Base-by-base conservation (phyloP, 2,797 vertebrate species). In the Acrossocheilus wenchowensis region DNA sequence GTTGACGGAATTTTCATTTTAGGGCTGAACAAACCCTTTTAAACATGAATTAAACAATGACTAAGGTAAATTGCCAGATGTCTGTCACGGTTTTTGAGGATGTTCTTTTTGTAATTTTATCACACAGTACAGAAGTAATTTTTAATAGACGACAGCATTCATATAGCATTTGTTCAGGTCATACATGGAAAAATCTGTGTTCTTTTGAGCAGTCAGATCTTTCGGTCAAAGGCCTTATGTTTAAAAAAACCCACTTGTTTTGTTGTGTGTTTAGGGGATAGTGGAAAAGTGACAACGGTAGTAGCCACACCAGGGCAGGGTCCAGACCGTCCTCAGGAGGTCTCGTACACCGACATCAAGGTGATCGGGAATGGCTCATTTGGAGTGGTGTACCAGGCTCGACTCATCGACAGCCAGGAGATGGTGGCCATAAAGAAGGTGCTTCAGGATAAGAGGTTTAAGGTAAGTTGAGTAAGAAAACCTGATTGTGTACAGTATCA, bases 391-490 rank as follows among this genome's bases (percentile, higher is more conserved):
- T 98, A 98, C 92, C 97, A 98, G 93, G 97, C 97, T 26, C 95
- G 97, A 48, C 95, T 98, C 90, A 96, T 96, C 23, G 97, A 97
- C 92, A 96, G 96, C 26, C 97, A 97, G 88, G 97, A 98, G 91
- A 96, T 98, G 95, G 97, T 98, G 90, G 97, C 97, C 50, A 98
- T 98, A 92, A 98, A 98, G 94, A 98, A 98, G 90, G 97, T 98
- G 90, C 95, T 98, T 84, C 97, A 98, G 94, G 97, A 98, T 93
- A 98, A 98, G 92, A 95, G 97, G 89, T 98, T 98, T 93, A 98
- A 98, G 97, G 97, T 96, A 62, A 57, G 34, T 36, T 1, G 66
- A 36, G 36, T n/a, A 19, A 17, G 2, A 66, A 1, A 66, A 48
- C 15, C 19, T 26, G 77, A 8, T 68, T 36, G 66, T 39, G 5